Evolutionary conservation across 2,888 invertebrate species (phyloP).

Genomic region (Acanthosepion pharaonis): DNA sequence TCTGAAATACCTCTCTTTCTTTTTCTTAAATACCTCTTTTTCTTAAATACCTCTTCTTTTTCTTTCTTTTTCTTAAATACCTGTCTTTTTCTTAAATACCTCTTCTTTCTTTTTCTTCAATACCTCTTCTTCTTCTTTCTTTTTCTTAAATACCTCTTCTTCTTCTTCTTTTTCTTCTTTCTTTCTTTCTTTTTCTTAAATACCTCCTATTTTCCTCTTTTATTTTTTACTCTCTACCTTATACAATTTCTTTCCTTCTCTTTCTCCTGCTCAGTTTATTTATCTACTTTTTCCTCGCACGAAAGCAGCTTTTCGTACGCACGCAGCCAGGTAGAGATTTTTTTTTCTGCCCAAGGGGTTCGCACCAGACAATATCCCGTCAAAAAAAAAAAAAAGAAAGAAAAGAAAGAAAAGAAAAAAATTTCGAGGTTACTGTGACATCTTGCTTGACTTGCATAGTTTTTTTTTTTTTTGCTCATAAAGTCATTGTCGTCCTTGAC

Average conservation of each 20-base stretch:
- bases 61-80: conserved; percentile 35
- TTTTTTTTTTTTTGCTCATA: neutral
- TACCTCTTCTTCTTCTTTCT: neutral
- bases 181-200: too few species aligned
- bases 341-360: neutral
- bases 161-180: neutral
- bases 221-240: too few species aligned
- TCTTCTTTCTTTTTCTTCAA: too few species aligned
- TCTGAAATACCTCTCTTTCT: too few species aligned
- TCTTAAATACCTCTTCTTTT: conserved; percentile 16
- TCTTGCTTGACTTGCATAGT: neutral
- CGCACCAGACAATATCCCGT: neutral
- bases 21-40: neutral
- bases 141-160: neutral
- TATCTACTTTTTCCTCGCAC: too few species aligned
- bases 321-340: neutral
- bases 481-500: neutral
- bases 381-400: neutral
- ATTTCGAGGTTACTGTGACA: neutral
- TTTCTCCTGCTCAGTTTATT: too few species aligned
- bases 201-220: too few species aligned
- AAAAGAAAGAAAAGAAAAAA: too few species aligned
- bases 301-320: too few species aligned
- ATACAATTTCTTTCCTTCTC: too few species aligned
- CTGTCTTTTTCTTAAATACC: neutral